Conservation (phyloP, 2,888 invertebrate genomes). For the Camponotus fellah region DNA sequence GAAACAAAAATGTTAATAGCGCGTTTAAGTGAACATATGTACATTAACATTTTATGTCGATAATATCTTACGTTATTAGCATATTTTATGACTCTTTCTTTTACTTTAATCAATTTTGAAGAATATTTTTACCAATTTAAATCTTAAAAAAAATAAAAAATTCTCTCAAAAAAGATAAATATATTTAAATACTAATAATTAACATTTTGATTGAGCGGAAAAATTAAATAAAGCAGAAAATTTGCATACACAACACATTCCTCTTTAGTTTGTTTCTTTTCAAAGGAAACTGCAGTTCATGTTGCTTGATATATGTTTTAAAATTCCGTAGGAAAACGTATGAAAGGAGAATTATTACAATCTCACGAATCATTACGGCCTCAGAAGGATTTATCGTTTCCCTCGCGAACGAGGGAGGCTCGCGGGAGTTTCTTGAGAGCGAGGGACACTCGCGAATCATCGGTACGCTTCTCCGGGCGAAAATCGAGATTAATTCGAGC, state of each 20-base stretch:
- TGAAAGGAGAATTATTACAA: background rate
- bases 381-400: conserved; percentile 27
- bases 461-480: conserved; percentile 35
- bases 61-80: background rate
- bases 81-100: background rate
- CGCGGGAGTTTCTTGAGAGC: conserved; percentile 4
- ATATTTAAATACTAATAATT: background rate
- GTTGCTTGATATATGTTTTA: background rate
- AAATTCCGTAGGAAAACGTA: background rate
- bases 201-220: background rate
- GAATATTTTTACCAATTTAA: background rate
- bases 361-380: conserved; percentile 24
- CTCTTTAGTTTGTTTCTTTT: background rate
- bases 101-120: background rate
- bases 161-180: background rate
- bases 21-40: background rate
- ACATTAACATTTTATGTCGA: background rate
- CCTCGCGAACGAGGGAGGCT: conserved; percentile 10
- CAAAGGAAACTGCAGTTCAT: background rate
- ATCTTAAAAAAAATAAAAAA: background rate
- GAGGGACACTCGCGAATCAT: conserved; percentile 11
- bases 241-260: background rate
- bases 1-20: background rate
- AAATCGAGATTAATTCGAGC: conserved; percentile 51
- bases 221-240: background rate